Evolutionary conservation across 1,140 invertebrate genomes (phyloP).

Genomic region (Phthorimaea operculella): DNA sequence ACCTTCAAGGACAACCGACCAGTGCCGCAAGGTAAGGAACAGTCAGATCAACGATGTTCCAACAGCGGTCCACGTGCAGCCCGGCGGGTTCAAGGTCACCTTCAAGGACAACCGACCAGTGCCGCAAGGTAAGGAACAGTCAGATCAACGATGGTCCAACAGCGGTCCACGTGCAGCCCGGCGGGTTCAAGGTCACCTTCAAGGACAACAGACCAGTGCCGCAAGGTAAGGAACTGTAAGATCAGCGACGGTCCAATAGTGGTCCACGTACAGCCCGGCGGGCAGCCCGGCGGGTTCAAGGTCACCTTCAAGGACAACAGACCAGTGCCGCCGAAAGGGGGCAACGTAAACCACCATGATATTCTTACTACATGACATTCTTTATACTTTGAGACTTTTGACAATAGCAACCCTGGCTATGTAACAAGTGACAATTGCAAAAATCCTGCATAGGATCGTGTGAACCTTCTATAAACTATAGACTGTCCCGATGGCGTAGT

Average conservation of each 20-base stretch:
- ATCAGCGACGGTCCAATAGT: too few species aligned
- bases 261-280: too few species aligned
- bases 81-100: slow-evolving; percentile 69
- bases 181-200: slow-evolving; percentile 73
- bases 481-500: too few species aligned
- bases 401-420: too few species aligned
- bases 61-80: slow-evolving; percentile 9
- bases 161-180: slow-evolving; percentile 13
- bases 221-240: slow-evolving; percentile 72
- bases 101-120: slow-evolving; percentile 81
- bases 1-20: slow-evolving; percentile 82
- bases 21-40: slow-evolving; percentile 72
- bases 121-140: slow-evolving; percentile 70
- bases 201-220: slow-evolving; percentile 80
- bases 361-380: too few species aligned
- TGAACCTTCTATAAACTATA: too few species aligned
- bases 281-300: slow-evolving; percentile 59
- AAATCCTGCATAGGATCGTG: too few species aligned
- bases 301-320: slow-evolving; percentile 81
- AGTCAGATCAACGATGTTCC: not conserved
- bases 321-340: slow-evolving; percentile 80
- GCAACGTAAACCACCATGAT: too few species aligned
- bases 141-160: not conserved
- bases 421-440: too few species aligned
- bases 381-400: too few species aligned